A percentile compares a stretch with the other conserved stretches of the same genome.
These are phyloP conservation scores for Drosophila asahinai DNA, from an alignment of 1,140 invertebrate species.

Conservation along the genomic window DNA sequence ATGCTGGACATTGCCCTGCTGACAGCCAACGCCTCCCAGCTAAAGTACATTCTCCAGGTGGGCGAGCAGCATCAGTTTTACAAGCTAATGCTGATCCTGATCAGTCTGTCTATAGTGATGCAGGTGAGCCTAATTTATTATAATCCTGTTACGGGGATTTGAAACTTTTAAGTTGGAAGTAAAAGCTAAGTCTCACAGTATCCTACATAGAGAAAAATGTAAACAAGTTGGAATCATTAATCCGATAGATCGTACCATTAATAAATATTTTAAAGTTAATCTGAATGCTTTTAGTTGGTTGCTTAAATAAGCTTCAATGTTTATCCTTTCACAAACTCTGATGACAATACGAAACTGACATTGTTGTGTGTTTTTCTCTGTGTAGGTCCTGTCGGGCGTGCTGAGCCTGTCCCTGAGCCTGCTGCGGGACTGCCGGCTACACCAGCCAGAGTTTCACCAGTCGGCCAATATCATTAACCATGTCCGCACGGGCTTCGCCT, in stretches of 20 bases:
- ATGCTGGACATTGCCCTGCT: conserved; percentile 92
- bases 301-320: too few relatives aligned
- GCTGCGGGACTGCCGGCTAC: conserved; percentile 90
- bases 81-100: conserved; percentile 91
- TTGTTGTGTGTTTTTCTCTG: conserved; percentile 40
- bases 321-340: too few relatives aligned
- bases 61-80: conserved; percentile 94
- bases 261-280: background rate
- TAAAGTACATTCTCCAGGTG: conserved; percentile 94
- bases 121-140: conserved; percentile 89
- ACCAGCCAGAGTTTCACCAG: conserved; percentile 88
- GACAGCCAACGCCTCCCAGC: conserved; percentile 94
- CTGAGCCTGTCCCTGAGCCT: conserved; percentile 90
- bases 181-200: conserved; percentile 18
- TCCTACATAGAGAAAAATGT: conserved; percentile 42
- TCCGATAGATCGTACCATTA: too few relatives aligned
- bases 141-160: too few relatives aligned
- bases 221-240: background rate
- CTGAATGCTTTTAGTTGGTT: too few relatives aligned
- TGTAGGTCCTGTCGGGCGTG: conserved; percentile 87
- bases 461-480: conserved; percentile 91
- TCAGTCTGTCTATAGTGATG: conserved; percentile 93
- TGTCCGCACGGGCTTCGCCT: conserved; percentile 89
- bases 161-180: too few relatives aligned
- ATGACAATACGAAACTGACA: conserved; percentile 5